Percentiles rank a stretch among this genome's conserved stretches.
Evolutionary conservation across 2,888 invertebrate genomes (phyloP).

Genomic region (Limnephilus rhombicus): DNA sequence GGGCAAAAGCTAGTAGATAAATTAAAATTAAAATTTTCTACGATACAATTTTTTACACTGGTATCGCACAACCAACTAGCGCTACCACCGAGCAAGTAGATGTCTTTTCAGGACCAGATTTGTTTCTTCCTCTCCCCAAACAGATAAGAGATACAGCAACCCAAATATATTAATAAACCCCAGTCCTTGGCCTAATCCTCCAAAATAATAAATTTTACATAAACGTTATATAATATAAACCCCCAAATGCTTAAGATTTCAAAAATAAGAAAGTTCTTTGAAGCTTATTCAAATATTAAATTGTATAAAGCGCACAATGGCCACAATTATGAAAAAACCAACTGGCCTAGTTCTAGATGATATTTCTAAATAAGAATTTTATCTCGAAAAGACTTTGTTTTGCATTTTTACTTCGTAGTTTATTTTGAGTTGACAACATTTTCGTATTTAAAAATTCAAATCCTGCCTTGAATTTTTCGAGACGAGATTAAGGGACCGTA

Average conservation of each 20-base stretch:
- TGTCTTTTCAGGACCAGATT: too few relatives aligned
- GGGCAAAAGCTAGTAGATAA: too few relatives aligned
- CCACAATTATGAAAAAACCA: not conserved
- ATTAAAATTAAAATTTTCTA: too few relatives aligned
- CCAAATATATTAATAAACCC: too few relatives aligned
- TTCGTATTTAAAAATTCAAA: conserved; percentile 21
- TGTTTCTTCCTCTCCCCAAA: too few relatives aligned
- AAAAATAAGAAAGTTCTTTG: not conserved
- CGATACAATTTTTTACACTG: too few relatives aligned
- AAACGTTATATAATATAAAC: not conserved
- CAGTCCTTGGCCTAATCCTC: not conserved
- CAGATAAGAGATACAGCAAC: too few relatives aligned
- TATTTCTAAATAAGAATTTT: not conserved
- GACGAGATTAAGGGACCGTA: conserved; percentile 7
- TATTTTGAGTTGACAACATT: not conserved
- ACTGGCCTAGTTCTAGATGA: not conserved
- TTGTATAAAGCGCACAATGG: not conserved
- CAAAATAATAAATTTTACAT: not conserved
- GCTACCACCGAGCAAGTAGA: too few relatives aligned
- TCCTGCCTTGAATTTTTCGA: conserved; percentile 3
- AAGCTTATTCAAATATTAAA: not conserved
- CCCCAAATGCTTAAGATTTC: not conserved
- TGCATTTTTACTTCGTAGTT: not conserved
- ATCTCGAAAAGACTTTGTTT: not conserved
- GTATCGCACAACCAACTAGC: too few relatives aligned